Base-by-base conservation (phyloP, 2,113 vertebrate species). In the Larimichthys polyactis region DNA sequence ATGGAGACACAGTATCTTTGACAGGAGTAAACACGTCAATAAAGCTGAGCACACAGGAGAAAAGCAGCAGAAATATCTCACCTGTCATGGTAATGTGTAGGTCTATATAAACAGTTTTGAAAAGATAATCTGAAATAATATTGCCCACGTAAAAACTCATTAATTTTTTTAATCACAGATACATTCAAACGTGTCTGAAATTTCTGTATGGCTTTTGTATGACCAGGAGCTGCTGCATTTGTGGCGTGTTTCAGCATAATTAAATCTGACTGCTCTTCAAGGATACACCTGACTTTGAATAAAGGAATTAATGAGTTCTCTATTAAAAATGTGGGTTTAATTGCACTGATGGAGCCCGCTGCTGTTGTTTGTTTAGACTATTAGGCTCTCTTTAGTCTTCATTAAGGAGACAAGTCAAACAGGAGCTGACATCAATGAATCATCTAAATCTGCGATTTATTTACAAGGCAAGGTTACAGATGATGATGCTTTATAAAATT, bases 11-110 rank as follows among this genome's bases (percentile, higher is more conserved):
- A 68, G 62, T 24, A 63, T 77, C 71, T 71, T 44, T 83, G 83
- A 75, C 76, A 52, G 88, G 72, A 32, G 82, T 86, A 91, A 93
- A 93, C 87, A 92, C 78, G 86, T 90, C 90, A 92, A 85, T 86
- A 89, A 88, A 85, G 75, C 11, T 15, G 49, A 81, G 76, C 66
- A 75, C 52, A 19, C 29, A 16, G 67, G 79, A 59, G 77, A 66
- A 46, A 73, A 36, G 64, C 67, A 70, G 58, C 14, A 63, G 65
- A 73, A 75, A 74, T 52, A 72, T 29, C 40, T 64, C 72, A 64
- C 67, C 65, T 59, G 73, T 71, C 67, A 73, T 14, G 15, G 78
- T 27, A 70, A 75, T 46, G 44, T 78, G 51, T 71, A 76, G 65
- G 40, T 77, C 70, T 73, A 20, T 11, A 71, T 62, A 79, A 72